These are phyloP conservation scores for Aethes cnicana DNA, from an alignment of 2,888 invertebrate species.

Conservation along the genomic window DNA sequence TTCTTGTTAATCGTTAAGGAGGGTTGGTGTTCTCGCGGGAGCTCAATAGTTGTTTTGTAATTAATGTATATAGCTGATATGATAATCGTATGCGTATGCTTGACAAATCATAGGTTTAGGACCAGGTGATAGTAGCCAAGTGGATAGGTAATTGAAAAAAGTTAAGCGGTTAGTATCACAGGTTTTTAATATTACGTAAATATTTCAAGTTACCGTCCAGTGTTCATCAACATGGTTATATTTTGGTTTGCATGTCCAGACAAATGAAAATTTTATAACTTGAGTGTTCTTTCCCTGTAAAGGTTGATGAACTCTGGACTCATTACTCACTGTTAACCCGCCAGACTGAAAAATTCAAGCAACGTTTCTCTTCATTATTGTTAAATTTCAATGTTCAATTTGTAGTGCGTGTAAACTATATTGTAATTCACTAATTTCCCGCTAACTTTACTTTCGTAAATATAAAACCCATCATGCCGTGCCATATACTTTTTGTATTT, in stretches of 20 bases:
- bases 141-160: constrained; percentile 61
- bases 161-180: constrained; percentile 34
- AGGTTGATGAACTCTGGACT: not conserved
- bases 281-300: too few relatives aligned
- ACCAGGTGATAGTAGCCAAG: constrained; percentile 78
- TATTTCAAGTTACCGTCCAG: not conserved
- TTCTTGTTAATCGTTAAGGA: constrained; percentile 19
- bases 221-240: not conserved
- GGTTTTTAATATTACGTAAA: too few relatives aligned
- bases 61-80: constrained; percentile 68
- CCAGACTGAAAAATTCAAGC: constrained; percentile 3
- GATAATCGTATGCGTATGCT: constrained; percentile 58
- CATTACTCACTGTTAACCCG: not conserved
- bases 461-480: too few relatives aligned
- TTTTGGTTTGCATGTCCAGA: too few relatives aligned
- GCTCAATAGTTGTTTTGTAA: constrained; percentile 69
- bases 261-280: too few relatives aligned
- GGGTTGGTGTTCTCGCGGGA: constrained; percentile 47
- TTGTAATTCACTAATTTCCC: too few relatives aligned
- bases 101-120: constrained; percentile 73
- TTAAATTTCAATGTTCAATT: too few relatives aligned
- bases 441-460: too few relatives aligned
- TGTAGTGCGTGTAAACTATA: too few relatives aligned
- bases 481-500: too few relatives aligned
- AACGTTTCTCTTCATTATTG: too few relatives aligned